phyloP scores from a whole-genome alignment of 1,140 invertebrate genomes.

The Nilaparvata lugens region DNA sequence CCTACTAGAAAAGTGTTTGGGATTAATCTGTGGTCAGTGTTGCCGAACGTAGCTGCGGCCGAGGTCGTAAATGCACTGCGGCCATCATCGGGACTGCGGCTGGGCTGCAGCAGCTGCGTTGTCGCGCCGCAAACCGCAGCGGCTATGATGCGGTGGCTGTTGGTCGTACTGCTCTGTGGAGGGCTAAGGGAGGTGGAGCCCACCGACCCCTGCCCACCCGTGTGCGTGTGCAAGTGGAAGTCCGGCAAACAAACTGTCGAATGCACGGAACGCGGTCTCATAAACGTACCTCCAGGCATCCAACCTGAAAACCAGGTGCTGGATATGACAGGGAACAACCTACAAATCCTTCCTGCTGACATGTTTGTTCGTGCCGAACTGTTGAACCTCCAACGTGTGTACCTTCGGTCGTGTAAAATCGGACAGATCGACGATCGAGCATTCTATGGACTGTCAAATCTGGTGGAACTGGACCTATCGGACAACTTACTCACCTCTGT shows the following conservation, averaged over 20 bases:
- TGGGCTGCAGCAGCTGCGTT: too few species aligned
- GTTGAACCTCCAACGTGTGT: conserved; percentile 77
- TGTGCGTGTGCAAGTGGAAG: conserved; percentile 87
- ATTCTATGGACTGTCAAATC: conserved; percentile 73
- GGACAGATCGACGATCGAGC: conserved; percentile 75
- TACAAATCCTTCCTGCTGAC: conserved; percentile 68
- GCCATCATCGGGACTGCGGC: too few species aligned
- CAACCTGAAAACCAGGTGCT: conserved; percentile 83
- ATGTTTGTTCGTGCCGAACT: conserved; percentile 69
- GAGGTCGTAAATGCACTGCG: too few species aligned
- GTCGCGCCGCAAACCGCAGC: too few species aligned
- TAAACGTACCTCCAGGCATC: conserved; percentile 69
- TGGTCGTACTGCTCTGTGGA: too few species aligned
- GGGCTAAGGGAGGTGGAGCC: neutral
- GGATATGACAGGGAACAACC: conserved; percentile 76
- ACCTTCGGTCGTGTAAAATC: conserved; percentile 68
- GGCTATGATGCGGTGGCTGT: too few species aligned
- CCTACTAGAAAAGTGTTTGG: too few species aligned
- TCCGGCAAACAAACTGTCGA: conserved; percentile 84
- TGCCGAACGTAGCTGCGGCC: too few species aligned
- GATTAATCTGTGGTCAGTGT: too few species aligned
- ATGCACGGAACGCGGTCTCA: conserved; percentile 69
- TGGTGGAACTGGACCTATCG: conserved; percentile 79
- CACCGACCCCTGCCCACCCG: conserved; percentile 48
- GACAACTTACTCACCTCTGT: conserved; percentile 68